phyloP scores from a whole-genome alignment of 2,113 vertebrate species.

The Tyto alba region DNA sequence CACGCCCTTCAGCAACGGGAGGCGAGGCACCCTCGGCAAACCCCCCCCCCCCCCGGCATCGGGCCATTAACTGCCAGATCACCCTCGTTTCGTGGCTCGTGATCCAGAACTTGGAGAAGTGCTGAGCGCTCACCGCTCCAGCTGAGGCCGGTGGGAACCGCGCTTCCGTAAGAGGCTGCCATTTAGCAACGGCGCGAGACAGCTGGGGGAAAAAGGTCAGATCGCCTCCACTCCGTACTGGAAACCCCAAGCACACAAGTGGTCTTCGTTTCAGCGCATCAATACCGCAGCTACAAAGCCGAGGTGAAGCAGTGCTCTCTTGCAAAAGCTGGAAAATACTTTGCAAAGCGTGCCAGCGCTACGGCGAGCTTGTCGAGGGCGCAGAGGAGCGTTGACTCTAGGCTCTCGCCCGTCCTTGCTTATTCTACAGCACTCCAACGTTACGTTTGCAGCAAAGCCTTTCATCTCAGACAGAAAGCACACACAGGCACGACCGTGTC shows the following conservation, averaged over 20 bases:
- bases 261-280: neutral
- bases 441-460: neutral
- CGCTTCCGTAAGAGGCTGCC: fast-evolving
- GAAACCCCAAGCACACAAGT: neutral
- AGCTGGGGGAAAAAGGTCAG: too few species aligned
- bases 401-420: neutral
- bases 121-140: neutral
- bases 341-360: neutral
- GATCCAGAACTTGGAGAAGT: neutral
- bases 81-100: fast-evolving
- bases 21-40: neutral
- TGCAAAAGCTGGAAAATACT: too few species aligned
- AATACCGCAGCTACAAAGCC: neutral
- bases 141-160: neutral
- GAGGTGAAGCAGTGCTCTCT: too few species aligned
- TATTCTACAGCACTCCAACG: fast-evolving
- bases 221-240: neutral
- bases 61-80: neutral
- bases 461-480: neutral
- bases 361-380: fast-evolving
- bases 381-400: neutral
- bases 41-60: neutral
- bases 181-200: fast-evolving
- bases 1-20: neutral
- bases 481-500: fast-evolving